A percentile compares a stretch with the other conserved stretches of the same genome.
Evolutionary conservation across 2,113 vertebrate genomes (phyloP).

Genomic region (Nasalis larvatus): DNA sequence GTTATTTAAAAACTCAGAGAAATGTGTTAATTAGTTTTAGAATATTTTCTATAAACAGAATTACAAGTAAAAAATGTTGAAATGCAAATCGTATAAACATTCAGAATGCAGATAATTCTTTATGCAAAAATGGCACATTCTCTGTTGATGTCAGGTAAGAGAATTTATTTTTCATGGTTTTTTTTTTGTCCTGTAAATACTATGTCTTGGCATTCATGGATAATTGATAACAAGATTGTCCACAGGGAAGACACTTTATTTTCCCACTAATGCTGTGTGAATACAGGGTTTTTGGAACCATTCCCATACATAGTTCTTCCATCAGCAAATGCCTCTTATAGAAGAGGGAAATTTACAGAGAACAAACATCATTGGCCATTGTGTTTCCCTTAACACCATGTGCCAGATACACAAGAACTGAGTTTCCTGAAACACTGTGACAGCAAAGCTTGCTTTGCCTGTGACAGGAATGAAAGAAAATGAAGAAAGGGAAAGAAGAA

Average conservation of each 20-base stretch:
- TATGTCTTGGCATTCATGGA: not conserved
- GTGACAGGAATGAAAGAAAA: not conserved
- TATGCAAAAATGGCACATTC: not conserved
- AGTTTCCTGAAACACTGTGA: not conserved
- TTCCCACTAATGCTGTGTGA: not conserved
- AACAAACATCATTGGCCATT: not conserved
- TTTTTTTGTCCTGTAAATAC: not conserved
- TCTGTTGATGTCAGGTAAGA: not conserved
- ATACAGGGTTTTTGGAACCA: not conserved
- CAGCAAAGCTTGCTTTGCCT: not conserved
- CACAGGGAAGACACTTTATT: not conserved
- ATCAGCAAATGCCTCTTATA: not conserved
- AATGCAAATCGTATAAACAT: not conserved
- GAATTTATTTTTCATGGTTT: not conserved
- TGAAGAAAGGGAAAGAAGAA: not conserved
- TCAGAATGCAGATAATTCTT: not conserved
- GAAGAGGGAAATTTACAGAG: not conserved
- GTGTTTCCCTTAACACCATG: not conserved
- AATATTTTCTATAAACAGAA: not conserved
- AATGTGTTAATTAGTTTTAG: not conserved
- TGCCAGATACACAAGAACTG: not conserved
- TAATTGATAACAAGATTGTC: not conserved
- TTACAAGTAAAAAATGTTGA: not conserved
- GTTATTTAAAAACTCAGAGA: not conserved
- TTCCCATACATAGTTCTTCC: not conserved